Evolutionary conservation across 2,113 vertebrate species (phyloP).

Genomic region (Falco punctatus): DNA sequence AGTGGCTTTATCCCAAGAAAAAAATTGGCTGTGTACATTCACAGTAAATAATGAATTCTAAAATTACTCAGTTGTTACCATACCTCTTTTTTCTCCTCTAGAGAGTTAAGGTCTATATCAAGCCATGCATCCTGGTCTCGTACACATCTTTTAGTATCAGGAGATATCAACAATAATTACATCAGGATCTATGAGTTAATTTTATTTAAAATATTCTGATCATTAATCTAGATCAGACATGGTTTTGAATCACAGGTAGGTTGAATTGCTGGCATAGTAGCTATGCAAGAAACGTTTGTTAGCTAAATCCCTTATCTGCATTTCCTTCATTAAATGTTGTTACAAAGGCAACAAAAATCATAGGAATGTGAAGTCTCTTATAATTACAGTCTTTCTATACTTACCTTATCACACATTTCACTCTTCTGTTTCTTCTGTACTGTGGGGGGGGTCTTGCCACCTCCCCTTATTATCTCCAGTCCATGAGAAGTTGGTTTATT

Average conservation of each 20-base stretch:
- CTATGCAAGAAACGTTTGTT: not conserved
- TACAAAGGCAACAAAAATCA: slow-evolving; percentile 18
- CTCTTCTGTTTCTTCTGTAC: not conserved
- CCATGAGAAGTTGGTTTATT: not conserved
- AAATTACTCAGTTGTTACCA: not conserved
- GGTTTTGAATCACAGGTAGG: not conserved
- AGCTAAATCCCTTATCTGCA: slow-evolving; percentile 2
- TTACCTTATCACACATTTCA: not conserved
- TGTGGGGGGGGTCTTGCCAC: not conserved
- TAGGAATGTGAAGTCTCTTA: not conserved
- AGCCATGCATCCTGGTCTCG: not conserved
- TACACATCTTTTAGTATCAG: not conserved
- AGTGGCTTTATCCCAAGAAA: slow-evolving; percentile 2
- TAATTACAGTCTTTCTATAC: not conserved
- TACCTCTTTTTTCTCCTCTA: not conserved
- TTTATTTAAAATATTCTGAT: slow-evolving; percentile 35
- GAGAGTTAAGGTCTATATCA: not conserved
- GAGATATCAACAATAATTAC: slow-evolving; percentile 12
- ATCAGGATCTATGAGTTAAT: not conserved
- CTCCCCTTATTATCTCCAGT: not conserved
- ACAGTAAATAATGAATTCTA: slow-evolving; percentile 15
- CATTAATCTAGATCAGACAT: not conserved
- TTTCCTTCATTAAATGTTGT: slow-evolving; percentile 10
- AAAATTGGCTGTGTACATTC: not conserved
- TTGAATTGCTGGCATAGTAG: not conserved